These are phyloP conservation scores for Pyrrhia umbra DNA, from an alignment of 2,888 invertebrate genomes.

Conservation along the genomic window DNA sequence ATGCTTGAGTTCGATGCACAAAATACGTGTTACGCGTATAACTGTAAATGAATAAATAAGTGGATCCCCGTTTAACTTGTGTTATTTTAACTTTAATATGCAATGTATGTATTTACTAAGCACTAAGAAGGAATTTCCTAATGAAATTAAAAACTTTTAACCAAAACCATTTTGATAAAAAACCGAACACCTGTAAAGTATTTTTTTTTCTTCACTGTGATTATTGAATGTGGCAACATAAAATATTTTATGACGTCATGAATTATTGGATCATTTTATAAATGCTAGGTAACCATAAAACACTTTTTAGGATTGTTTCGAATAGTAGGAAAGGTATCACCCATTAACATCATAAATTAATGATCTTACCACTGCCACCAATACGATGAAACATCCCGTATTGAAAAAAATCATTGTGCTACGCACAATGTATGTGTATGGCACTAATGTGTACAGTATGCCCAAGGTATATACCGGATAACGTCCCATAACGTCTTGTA, in stretches of 20 bases:
- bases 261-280: not conserved
- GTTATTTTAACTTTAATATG: slow-evolving; percentile 34
- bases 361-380: too few species aligned
- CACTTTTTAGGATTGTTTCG: too few species aligned
- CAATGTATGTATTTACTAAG: slow-evolving; percentile 50
- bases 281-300: too few species aligned
- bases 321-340: too few species aligned
- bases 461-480: too few species aligned
- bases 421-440: too few species aligned
- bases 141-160: slow-evolving; percentile 81
- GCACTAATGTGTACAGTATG: too few species aligned
- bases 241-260: slow-evolving; percentile 46
- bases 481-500: too few species aligned
- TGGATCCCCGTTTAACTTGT: slow-evolving; percentile 65
- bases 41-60: slow-evolving; percentile 89
- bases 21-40: slow-evolving; percentile 90
- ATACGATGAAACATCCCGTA: too few species aligned
- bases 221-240: slow-evolving; percentile 68
- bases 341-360: too few species aligned
- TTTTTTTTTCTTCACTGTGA: slow-evolving; percentile 60
- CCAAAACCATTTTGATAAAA: slow-evolving; percentile 86
- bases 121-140: slow-evolving; percentile 63
- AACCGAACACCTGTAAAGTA: slow-evolving; percentile 82
- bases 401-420: too few species aligned
- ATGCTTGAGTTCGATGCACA: slow-evolving; percentile 90